Evolutionary conservation across 1,140 invertebrate genomes (phyloP).

Genomic region (Drosophila takahashii): DNA sequence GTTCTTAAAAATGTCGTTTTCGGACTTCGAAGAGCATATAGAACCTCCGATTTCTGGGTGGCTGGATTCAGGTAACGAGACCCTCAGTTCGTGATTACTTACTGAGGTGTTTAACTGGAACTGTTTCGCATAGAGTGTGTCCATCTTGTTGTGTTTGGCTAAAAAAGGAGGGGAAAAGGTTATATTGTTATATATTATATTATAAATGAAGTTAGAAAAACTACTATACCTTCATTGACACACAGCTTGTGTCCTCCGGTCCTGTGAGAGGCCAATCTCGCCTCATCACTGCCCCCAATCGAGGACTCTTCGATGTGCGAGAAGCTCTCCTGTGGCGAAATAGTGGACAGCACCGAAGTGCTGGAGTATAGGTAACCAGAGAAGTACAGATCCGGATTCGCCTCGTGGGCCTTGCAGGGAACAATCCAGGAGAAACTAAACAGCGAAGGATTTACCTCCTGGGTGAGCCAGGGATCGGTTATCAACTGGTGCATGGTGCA

Average conservation of each 20-base stretch:
- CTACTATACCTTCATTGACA: constrained; percentile 31
- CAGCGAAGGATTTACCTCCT: constrained; percentile 64
- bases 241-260: constrained; percentile 20
- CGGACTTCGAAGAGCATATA: constrained; percentile 57
- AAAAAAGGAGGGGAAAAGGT: not conserved
- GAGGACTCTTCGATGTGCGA: constrained; percentile 64
- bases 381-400: constrained; percentile 58
- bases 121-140: constrained; percentile 44
- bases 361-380: constrained; percentile 62
- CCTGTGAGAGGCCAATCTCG: constrained; percentile 18
- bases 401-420: constrained; percentile 59
- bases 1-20: constrained; percentile 65
- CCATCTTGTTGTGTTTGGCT: constrained; percentile 43
- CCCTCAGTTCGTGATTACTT: constrained; percentile 37
- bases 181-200: too few species aligned
- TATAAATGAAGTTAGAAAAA: not conserved
- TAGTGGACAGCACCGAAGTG: constrained; percentile 62
- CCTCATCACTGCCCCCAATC: constrained; percentile 45
- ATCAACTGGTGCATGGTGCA: constrained; percentile 86
- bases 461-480: constrained; percentile 86
- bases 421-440: constrained; percentile 70
- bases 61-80: constrained; percentile 26
- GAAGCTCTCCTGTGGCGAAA: constrained; percentile 63
- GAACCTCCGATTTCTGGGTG: constrained; percentile 26
- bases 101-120: constrained; percentile 48